Conservation (phyloP, 2,113 vertebrate species). For the Amblyornis subalaris region DNA sequence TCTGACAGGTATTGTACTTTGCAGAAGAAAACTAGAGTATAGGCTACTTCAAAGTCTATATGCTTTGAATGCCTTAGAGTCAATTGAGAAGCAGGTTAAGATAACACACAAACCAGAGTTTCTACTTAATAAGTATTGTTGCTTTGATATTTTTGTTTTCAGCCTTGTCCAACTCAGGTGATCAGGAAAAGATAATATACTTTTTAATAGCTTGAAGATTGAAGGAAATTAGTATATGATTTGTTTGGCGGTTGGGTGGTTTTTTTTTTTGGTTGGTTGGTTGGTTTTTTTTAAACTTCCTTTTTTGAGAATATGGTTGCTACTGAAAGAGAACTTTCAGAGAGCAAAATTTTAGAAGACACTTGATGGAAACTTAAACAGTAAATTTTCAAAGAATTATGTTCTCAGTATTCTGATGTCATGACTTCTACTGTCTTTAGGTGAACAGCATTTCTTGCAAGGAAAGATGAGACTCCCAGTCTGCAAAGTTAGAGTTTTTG, state of each 20-base stretch:
- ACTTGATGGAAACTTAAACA: not conserved
- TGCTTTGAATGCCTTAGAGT: not conserved
- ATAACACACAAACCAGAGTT: not conserved
- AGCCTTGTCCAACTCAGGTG: not conserved
- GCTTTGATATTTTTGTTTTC: conserved; percentile 5
- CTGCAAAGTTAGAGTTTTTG: not conserved
- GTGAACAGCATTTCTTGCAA: not conserved
- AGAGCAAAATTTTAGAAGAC: not conserved
- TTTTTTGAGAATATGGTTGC: not conserved
- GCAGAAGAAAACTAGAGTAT: not conserved
- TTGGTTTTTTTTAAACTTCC: not conserved
- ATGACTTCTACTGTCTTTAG: not conserved
- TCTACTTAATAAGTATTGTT: not conserved
- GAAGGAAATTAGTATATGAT: not conserved
- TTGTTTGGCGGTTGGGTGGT: rapidly evolving
- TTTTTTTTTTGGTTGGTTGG: not conserved
- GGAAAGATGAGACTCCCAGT: not conserved
- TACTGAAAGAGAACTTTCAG: not conserved
- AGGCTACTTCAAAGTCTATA: not conserved
- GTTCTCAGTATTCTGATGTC: not conserved
- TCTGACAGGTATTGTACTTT: not conserved
- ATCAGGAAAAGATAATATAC: not conserved
- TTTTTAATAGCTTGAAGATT: not conserved
- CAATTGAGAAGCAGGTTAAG: not conserved
- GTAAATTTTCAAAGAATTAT: not conserved